Percentiles rank a stretch among this genome's conserved stretches.
Evolutionary conservation across 2,113 vertebrate species (phyloP).

Genomic region (Copsychus sechellarum): DNA sequence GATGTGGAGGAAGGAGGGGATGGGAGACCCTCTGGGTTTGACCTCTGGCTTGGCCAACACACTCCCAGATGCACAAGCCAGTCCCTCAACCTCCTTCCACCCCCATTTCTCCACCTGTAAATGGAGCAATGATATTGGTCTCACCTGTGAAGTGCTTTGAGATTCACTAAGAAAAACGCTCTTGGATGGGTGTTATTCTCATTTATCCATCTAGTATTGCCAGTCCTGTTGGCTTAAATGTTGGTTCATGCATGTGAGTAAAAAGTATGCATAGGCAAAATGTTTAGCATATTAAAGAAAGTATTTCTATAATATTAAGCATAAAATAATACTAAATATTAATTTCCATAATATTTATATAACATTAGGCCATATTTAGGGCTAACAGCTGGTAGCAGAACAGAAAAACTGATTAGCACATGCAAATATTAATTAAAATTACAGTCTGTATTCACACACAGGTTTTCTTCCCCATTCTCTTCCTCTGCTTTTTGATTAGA

Average conservation of each 20-base stretch:
- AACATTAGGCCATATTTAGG: neutral
- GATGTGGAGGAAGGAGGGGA: neutral
- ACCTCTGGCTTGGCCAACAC: neutral
- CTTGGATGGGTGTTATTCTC: neutral
- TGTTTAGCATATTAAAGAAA: neutral
- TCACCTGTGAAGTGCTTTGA: neutral
- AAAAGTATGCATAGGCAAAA: neutral
- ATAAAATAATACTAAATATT: neutral
- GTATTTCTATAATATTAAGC: neutral
- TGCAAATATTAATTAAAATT: conserved; percentile 33
- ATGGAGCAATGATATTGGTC: neutral
- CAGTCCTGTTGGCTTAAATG: neutral
- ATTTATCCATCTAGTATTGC: neutral
- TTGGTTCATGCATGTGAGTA: neutral
- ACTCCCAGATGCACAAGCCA: neutral
- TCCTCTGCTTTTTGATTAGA: conserved; percentile 17
- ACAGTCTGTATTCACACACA: neutral
- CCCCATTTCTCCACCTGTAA: neutral
- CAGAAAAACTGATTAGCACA: neutral
- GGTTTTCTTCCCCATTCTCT: conserved; percentile 10
- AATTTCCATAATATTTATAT: neutral
- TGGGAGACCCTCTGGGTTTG: neutral
- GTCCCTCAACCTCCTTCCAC: neutral
- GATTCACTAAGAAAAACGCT: neutral
- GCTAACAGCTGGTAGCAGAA: neutral